A percentile compares a stretch with the other conserved stretches of the same genome.
Conservation (phyloP, 2,113 vertebrate species). For the Leptocoma aspasia region DNA sequence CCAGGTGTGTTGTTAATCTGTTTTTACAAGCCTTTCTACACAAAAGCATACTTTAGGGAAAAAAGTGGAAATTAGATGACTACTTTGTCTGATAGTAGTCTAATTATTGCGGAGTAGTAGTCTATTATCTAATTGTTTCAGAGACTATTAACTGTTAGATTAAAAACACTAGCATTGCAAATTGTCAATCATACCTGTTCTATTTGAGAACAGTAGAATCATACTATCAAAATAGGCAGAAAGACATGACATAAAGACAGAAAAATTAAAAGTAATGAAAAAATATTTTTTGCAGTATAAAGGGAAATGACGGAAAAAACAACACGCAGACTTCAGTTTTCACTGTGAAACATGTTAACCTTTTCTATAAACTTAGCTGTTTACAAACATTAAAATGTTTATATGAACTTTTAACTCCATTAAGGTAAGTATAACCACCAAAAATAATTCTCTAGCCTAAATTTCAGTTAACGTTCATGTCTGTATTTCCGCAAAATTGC, state of each 20-base stretch:
- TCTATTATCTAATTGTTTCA: neutral
- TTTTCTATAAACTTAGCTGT: neutral
- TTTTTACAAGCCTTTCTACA: neutral
- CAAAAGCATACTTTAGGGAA: neutral
- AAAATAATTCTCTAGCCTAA: neutral
- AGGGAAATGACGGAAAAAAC: neutral
- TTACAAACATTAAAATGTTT: neutral
- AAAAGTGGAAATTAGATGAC: neutral
- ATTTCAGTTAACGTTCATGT: neutral
- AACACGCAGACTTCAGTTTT: neutral
- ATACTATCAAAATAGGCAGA: neutral
- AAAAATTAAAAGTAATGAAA: neutral
- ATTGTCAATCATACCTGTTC: neutral
- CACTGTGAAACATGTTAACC: neutral
- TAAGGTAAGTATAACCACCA: neutral
- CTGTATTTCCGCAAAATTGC: neutral
- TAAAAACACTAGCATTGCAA: neutral
- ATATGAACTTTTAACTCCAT: neutral
- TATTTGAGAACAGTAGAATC: neutral
- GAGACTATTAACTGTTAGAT: neutral
- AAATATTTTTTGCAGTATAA: neutral
- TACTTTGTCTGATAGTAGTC: neutral
- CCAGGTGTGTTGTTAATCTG: neutral
- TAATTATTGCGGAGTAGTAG: neutral
- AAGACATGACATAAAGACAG: neutral